Percentiles rank a stretch among this genome's conserved stretches.
Evolutionary conservation across 2,888 invertebrate species (phyloP).

Genomic region (Eupithecia tripunctaria): DNA sequence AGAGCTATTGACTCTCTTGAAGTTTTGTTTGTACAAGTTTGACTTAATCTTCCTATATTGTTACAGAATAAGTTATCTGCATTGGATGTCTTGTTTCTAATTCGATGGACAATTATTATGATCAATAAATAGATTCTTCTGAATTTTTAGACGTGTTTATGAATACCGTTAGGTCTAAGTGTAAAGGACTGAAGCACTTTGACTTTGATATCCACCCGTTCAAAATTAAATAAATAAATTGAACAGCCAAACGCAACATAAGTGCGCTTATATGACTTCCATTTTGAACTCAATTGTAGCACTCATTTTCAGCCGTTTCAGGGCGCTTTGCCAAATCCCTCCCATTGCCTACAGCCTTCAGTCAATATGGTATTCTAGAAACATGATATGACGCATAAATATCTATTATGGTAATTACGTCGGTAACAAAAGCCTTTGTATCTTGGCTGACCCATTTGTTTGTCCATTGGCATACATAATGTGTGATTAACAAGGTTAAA

Average conservation of each 20-base stretch:
- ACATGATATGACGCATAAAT: constrained; percentile 56
- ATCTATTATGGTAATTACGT: constrained; percentile 54
- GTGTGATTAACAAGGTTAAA: neutral
- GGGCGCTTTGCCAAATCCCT: constrained; percentile 29
- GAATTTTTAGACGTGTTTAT: neutral
- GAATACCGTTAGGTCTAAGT: too few species aligned
- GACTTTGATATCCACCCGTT: neutral
- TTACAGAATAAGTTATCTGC: neutral
- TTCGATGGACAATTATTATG: neutral
- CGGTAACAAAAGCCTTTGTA: constrained; percentile 31
- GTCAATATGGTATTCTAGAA: constrained; percentile 47
- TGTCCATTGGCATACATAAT: neutral
- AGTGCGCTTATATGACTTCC: constrained; percentile 16
- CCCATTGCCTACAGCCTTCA: constrained; percentile 48
- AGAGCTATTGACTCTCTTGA: neutral
- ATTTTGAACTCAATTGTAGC: constrained; percentile 23
- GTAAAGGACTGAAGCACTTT: too few species aligned
- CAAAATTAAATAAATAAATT: neutral
- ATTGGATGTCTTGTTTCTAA: neutral
- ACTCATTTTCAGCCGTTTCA: constrained; percentile 30
- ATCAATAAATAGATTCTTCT: neutral
- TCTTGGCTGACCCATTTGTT: constrained; percentile 35
- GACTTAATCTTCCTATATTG: neutral
- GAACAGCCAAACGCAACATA: neutral
- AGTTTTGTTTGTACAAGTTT: neutral